Conservation (phyloP, 2,888 invertebrate genomes). For the Rhogogaster chlorosoma region DNA sequence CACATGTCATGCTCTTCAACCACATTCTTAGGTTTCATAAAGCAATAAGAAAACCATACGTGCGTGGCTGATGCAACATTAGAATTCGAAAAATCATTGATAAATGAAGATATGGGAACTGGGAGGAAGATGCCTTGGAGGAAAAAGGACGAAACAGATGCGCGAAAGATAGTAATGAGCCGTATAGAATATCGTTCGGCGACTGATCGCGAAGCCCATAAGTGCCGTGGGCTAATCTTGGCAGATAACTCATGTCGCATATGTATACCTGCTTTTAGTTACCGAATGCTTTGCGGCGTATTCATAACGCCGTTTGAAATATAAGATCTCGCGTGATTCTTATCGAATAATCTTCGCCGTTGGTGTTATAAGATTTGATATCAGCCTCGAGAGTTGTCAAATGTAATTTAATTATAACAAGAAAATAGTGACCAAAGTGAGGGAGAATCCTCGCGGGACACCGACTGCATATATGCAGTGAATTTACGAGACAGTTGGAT, state of each 20-base stretch:
- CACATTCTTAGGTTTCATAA: not conserved
- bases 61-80: conserved; percentile 31
- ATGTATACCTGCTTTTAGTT: not conserved
- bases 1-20: not conserved
- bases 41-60: not conserved
- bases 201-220: conserved; percentile 51
- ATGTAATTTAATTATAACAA: conserved; percentile 37
- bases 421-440: not conserved
- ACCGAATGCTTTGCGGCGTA: not conserved
- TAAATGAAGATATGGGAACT: conserved; percentile 66
- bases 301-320: not conserved
- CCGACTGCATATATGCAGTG: not conserved
- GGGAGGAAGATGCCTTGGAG: conserved; percentile 35
- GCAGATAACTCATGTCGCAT: conserved; percentile 56
- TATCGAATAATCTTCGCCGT: conserved; percentile 36
- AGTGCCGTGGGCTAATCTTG: conserved; percentile 60
- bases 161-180: conserved; percentile 54
- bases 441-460: not conserved
- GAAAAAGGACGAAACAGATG: conserved; percentile 56
- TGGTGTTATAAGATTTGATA: conserved; percentile 1
- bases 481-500: conserved; percentile 43
- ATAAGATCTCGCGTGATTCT: conserved; percentile 27
- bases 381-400: conserved; percentile 22
- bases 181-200: conserved; percentile 58
- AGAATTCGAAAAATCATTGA: conserved; percentile 62